Evolutionary conservation across 2,888 invertebrate species (phyloP).

Genomic region (Hipparchia semele): DNA sequence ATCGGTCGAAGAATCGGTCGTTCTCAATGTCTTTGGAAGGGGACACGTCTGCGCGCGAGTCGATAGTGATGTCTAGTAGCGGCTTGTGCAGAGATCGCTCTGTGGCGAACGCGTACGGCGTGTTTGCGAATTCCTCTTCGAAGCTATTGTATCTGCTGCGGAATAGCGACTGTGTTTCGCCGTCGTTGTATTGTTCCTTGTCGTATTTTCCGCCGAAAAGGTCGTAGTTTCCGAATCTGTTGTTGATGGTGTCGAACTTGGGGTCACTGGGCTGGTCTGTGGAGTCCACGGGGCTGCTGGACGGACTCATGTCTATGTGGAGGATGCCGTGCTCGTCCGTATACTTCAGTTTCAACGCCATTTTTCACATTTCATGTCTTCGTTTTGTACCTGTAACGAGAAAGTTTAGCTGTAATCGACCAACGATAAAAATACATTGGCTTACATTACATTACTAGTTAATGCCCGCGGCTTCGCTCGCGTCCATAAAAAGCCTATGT

Average conservation of each 20-base stretch:
- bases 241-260: constrained; percentile 76
- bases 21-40: constrained; percentile 62
- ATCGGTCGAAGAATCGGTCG: constrained; percentile 63
- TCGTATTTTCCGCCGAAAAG: constrained; percentile 74
- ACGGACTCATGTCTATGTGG: constrained; percentile 75
- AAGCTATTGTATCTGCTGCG: constrained; percentile 78
- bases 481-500: too few relatives aligned
- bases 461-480: too few relatives aligned
- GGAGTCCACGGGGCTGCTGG: constrained; percentile 50
- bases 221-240: constrained; percentile 72
- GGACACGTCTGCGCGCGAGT: constrained; percentile 51
- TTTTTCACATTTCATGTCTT: constrained; percentile 46
- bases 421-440: too few relatives aligned
- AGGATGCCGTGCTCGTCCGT: constrained; percentile 77
- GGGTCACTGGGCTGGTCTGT: constrained; percentile 45
- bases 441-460: too few relatives aligned
- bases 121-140: constrained; percentile 77
- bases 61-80: constrained; percentile 65
- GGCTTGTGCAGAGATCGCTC: constrained; percentile 58
- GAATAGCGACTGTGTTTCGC: constrained; percentile 66
- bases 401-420: background rate
- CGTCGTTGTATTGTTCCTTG: constrained; percentile 44
- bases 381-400: constrained; percentile 41
- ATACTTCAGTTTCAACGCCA: constrained; percentile 76
- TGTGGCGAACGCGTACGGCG: constrained; percentile 78